A percentile compares a stretch with the other conserved stretches of the same genome.
Conservation (phyloP, 2,888 invertebrate species). For the Meliscaeva auricollis region DNA sequence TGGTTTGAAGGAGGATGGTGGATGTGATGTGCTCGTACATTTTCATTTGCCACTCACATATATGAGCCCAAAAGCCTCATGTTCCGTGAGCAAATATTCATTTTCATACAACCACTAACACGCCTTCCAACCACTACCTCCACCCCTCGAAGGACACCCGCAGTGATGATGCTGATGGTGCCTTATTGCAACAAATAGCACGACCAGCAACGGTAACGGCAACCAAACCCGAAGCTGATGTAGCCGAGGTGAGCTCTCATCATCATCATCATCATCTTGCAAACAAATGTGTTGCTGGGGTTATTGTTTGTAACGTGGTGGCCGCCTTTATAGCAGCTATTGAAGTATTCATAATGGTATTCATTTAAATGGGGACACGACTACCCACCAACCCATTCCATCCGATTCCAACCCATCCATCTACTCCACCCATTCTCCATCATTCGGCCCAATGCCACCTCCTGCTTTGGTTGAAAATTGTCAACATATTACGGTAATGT, state of each 20-base stretch:
- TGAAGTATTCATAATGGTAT: constrained; percentile 76
- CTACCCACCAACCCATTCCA: constrained; percentile 9
- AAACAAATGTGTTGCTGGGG: constrained; percentile 74
- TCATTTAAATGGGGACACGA: constrained; percentile 72
- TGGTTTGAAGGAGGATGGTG: constrained; percentile 41
- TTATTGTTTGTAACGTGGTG: constrained; percentile 75
- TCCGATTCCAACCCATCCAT: too few relatives aligned
- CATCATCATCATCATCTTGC: constrained; percentile 66
- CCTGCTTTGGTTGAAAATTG: constrained; percentile 62
- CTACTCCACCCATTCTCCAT: not conserved
- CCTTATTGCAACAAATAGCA: constrained; percentile 56
- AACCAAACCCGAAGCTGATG: constrained; percentile 41
- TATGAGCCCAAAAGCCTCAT: constrained; percentile 61
- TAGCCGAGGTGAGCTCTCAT: constrained; percentile 49
- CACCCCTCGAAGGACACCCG: constrained; percentile 45
- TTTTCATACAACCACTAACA: constrained; percentile 71
- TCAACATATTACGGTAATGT: constrained; percentile 76
- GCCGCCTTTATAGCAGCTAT: constrained; percentile 76
- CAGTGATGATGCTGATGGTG: constrained; percentile 31
- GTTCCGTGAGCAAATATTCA: constrained; percentile 73
- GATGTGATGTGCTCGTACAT: constrained; percentile 37
- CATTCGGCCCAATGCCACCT: not conserved
- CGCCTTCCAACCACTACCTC: constrained; percentile 44
- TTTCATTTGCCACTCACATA: constrained; percentile 54
- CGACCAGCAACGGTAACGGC: constrained; percentile 30